Percentiles rank a stretch among this genome's conserved stretches.
Conservation (phyloP, 2,797 vertebrate species). For the Halcyon chelicuti region DNA sequence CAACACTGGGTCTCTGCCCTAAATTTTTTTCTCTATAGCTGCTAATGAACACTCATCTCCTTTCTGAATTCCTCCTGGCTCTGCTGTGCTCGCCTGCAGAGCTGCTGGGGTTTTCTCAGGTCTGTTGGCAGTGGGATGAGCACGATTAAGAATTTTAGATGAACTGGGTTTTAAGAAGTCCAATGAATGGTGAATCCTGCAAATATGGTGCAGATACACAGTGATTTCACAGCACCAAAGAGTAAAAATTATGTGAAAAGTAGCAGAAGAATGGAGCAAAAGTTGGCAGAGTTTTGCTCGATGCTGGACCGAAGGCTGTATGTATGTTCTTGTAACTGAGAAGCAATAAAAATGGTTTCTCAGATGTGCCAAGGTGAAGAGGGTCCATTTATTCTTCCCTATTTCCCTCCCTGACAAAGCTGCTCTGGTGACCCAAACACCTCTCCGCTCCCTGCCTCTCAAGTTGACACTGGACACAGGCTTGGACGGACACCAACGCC, state of each 20-base stretch:
- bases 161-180: not conserved
- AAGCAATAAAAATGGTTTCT: not conserved
- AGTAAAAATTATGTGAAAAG: not conserved
- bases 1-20: not conserved
- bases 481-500: not conserved
- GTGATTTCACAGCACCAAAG: not conserved
- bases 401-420: not conserved
- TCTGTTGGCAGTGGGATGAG: not conserved
- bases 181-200: not conserved
- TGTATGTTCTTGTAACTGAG: too few species aligned
- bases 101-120: not conserved
- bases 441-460: accelerated
- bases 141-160: not conserved
- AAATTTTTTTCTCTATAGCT: not conserved
- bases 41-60: not conserved
- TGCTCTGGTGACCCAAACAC: not conserved
- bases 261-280: not conserved
- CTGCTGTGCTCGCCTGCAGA: not conserved
- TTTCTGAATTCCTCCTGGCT: not conserved
- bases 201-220: not conserved
- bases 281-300: not conserved
- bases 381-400: not conserved
- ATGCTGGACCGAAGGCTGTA: not conserved
- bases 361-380: not conserved
- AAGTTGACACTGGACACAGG: not conserved